These are phyloP conservation scores for Oreamnos americanus DNA, from an alignment of 2,113 vertebrate species.

Conservation along the genomic window DNA sequence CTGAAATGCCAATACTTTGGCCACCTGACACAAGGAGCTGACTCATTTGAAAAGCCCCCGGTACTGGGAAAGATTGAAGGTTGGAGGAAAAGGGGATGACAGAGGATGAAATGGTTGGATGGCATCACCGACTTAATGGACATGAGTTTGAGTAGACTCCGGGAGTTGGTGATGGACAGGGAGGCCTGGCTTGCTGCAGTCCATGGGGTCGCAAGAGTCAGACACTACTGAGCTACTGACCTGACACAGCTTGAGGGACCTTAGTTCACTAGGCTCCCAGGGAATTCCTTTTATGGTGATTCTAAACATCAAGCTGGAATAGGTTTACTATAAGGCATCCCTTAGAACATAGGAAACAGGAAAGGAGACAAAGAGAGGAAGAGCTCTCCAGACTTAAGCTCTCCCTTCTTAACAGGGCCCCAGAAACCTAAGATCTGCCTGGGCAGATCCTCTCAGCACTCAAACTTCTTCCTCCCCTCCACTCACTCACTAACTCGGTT, in stretches of 20 bases:
- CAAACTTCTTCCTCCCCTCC: not conserved
- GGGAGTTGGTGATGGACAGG: not conserved
- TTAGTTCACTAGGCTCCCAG: not conserved
- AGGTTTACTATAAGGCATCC: not conserved
- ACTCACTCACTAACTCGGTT: not conserved
- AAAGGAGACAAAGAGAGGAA: not conserved
- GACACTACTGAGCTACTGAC: not conserved
- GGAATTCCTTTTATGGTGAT: not conserved
- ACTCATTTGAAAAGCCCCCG: not conserved
- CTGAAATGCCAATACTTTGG: not conserved
- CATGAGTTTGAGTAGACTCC: not conserved
- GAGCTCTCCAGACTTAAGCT: not conserved
- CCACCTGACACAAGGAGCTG: not conserved
- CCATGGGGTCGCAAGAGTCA: accelerated
- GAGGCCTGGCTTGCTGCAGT: not conserved
- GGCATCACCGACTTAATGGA: not conserved
- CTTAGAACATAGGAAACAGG: not conserved
- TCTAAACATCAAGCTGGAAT: not conserved
- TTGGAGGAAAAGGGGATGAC: not conserved
- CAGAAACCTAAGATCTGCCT: not conserved
- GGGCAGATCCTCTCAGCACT: not conserved
- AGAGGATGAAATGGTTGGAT: not conserved
- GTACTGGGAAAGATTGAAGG: not conserved
- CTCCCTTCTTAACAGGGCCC: not conserved
- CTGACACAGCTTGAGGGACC: not conserved